Percentiles rank a stretch among this genome's conserved stretches.
Conservation (phyloP, 1,140 invertebrate genomes). For the Sitophilus oryzae region DNA sequence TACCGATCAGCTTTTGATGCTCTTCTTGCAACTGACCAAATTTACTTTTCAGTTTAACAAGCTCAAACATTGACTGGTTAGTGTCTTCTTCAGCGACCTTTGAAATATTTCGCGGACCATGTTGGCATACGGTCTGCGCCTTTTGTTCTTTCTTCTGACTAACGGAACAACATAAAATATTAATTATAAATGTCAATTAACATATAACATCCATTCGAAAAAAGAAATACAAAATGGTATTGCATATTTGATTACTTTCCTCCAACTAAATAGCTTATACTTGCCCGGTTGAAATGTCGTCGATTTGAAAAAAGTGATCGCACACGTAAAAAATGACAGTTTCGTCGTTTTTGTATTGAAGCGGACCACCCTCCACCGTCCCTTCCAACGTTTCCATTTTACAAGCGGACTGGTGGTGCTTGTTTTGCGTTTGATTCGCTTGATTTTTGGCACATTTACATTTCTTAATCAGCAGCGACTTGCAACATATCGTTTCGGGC, state of each 20-base stretch:
- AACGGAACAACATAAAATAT: too few relatives aligned
- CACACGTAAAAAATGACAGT: constrained; percentile 18
- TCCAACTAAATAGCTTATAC: too few relatives aligned
- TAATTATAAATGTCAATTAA: too few relatives aligned
- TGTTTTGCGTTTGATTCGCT: neutral
- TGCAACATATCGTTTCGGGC: constrained; percentile 5
- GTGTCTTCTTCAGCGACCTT: too few relatives aligned
- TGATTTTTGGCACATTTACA: constrained; percentile 13
- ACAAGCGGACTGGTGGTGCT: too few relatives aligned
- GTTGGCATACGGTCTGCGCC: too few relatives aligned
- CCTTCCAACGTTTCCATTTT: constrained; percentile 10
- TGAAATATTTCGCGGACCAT: neutral
- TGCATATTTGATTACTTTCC: too few relatives aligned
- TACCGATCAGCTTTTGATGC: constrained; percentile 25
- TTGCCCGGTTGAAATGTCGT: neutral
- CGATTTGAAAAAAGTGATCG: constrained; percentile 2
- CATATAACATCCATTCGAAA: too few relatives aligned
- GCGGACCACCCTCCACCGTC: constrained; percentile 7
- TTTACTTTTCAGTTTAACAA: constrained; percentile 17
- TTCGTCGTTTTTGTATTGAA: constrained; percentile 11
- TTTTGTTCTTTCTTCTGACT: too few relatives aligned
- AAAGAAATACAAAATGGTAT: too few relatives aligned
- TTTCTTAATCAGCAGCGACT: constrained; percentile 11
- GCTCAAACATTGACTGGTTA: neutral
- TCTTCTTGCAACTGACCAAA: constrained; percentile 23